Conservation (phyloP, 37 sponge, comb jelly and placozoan species). For the Beroe forskalii region DNA sequence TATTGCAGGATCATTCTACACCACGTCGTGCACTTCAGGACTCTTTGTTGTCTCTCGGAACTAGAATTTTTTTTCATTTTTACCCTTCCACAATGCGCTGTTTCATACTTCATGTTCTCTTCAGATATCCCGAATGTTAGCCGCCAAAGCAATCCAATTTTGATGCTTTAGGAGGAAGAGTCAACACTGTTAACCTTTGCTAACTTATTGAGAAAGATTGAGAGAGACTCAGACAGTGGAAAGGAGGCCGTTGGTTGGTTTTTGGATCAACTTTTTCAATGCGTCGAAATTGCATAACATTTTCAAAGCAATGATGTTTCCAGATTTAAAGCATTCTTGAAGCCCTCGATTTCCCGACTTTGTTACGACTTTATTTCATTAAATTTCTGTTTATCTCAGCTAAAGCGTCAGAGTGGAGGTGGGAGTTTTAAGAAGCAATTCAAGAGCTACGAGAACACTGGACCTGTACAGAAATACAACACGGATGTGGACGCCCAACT, state of each 20-base stretch:
- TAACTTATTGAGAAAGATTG: slow-evolving; percentile 79
- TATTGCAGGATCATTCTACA: too few relatives aligned
- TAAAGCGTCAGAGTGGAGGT: slow-evolving; percentile 25
- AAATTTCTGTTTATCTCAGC: slow-evolving; percentile 14
- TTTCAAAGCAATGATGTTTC: too few relatives aligned
- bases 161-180: slow-evolving; percentile 93
- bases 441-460: slow-evolving; percentile 1
- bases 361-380: not conserved
- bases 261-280: too few relatives aligned
- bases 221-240: slow-evolving; percentile 73
- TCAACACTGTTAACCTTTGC: slow-evolving; percentile 71
- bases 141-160: slow-evolving; percentile 90
- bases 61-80: too few relatives aligned
- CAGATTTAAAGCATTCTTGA: too few relatives aligned
- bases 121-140: slow-evolving; percentile 89
- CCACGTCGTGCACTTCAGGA: too few relatives aligned
- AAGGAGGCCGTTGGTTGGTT: too few relatives aligned
- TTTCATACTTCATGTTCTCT: too few relatives aligned
- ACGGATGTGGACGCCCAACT: slow-evolving; percentile 6
- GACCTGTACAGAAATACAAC: slow-evolving; percentile 29
- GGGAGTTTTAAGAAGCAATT: not conserved
- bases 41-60: too few relatives aligned
- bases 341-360: too few relatives aligned
- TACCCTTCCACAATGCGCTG: too few relatives aligned
- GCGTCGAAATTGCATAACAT: too few relatives aligned